Base-by-base conservation (phyloP, 23 tunicate species). In the Styela clava region DNA sequence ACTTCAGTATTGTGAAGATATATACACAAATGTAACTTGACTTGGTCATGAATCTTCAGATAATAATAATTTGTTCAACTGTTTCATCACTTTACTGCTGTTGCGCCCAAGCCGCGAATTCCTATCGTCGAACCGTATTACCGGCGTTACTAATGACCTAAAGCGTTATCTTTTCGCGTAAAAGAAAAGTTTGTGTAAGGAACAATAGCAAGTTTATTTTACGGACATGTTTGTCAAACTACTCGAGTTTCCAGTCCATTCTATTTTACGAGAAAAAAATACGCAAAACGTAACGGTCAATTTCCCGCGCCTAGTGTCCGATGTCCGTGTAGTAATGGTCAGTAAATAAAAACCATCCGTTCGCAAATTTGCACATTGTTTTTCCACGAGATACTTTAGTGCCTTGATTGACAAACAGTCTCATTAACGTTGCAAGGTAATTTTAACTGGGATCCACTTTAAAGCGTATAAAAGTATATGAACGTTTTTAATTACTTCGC, bases 81-180 rank as follows among this genome's bases (percentile, higher is more conserved):
- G n/a, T n/a, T n/a, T n/a, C n/a, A n/a, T n/a, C n/a, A n/a, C n/a
- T n/a, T n/a, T n/a, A n/a, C n/a, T n/a, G n/a, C n/a, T n/a, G n/a
- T n/a, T n/a, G n/a, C n/a, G n/a, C n/a, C n/a, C 56, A 44, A 44
- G 56, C 7, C 56, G 12, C 9, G 12, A 44, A 44, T 44, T 44
- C 56, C 12, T 12, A 12, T 44, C 56, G 56, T 12, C 56, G 56
- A 44, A 44, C 56, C 56, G 56, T 44, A 44, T 44, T 44, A 44
- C 56, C 56, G 56, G 16, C 71, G 71, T 67, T 67, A 67, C 71
- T 67, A 67, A 67, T 67, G 71, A 67, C 71, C 71, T 27, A 29
- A 44, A 44, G 56, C 71, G 31, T 27, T 67, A 67, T 67, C 31
- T 27, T 25, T 67, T 67, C 22, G 19, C 71, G n/a, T 16, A 12